A percentile compares a stretch with the other conserved stretches of the same genome.
Evolutionary conservation across 2,113 vertebrate species (phyloP).

Genomic region (Anseranas semipalmata): DNA sequence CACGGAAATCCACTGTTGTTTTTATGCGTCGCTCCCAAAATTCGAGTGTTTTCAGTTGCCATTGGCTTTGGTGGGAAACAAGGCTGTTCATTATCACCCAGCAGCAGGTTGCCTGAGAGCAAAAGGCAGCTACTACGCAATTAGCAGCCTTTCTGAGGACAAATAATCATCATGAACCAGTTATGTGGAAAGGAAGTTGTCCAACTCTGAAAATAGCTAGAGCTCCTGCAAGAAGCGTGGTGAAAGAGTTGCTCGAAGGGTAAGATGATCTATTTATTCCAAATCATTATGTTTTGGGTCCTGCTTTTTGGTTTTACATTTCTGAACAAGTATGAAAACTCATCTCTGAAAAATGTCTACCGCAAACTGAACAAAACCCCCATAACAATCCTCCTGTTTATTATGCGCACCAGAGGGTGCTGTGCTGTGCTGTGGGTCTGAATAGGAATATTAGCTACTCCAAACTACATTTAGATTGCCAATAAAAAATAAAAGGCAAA

Average conservation of each 20-base stretch:
- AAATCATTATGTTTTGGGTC: background rate
- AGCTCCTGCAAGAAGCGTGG: background rate
- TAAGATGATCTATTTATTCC: constrained; percentile 28
- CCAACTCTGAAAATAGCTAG: background rate
- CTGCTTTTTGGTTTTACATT: constrained; percentile 30
- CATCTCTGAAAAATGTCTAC: constrained; percentile 53
- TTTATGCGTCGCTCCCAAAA: background rate
- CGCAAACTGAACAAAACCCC: constrained; percentile 48
- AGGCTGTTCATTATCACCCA: background rate
- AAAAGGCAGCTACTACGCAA: background rate
- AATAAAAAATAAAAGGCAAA: constrained; percentile 43
- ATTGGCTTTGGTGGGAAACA: background rate
- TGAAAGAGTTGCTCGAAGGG: background rate
- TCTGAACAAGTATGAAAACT: constrained; percentile 53
- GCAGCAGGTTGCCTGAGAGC: background rate
- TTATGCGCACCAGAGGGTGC: constrained; percentile 71
- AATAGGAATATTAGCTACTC: constrained; percentile 17
- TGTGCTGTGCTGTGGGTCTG: constrained; percentile 64
- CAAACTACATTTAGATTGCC: constrained; percentile 35
- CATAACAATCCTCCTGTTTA: constrained; percentile 19
- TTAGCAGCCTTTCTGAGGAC: background rate
- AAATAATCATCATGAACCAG: background rate
- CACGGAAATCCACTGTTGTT: background rate
- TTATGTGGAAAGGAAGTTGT: background rate
- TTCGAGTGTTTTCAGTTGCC: background rate